Evolutionary conservation across 2,797 vertebrate genomes (phyloP), one percentile per base, ranked within the genome.

Genomic region (Xenops minutus): DNA sequence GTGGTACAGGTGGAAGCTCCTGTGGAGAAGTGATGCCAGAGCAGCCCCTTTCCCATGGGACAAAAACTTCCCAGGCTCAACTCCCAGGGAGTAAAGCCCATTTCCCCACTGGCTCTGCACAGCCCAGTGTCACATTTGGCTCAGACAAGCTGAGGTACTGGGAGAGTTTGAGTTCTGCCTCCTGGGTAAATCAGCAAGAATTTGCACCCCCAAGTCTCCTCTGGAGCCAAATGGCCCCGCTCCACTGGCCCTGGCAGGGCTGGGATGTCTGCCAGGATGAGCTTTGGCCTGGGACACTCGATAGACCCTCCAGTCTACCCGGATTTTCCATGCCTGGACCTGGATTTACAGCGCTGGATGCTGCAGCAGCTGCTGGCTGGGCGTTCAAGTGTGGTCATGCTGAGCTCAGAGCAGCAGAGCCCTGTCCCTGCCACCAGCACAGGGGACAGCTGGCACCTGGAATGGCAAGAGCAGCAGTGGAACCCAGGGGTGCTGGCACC

Each of bases 201-300:
- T 67, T 18, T 34, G 15, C 55, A 59, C 7, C 62, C 44, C 59
- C 3, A 8, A 9, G 2, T 19, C n/a, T 44, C 43, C 0, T 1
- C 56, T 0, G 1, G 73, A 81, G 80, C 73, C 62, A 48, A 55
- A 21, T 0, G 44, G 48, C 64, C 41, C 41, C 0, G 0, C 54
- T 88, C 49, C 2, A 1, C n/a, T n/a, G 37, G 46, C 63, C 84
- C 41, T 88, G 76, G 79, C 68, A 68, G 72, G 49, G 34, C 85
- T 88, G 75, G 67, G 64, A 27, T 2, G 3, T 4, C 23, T 64
- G 54, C 80, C 81, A 77, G 34, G 29, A 27, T 7, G 27, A 73
- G 56, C 69, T 41, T 51, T 54, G 80, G 78, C 75, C 58, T 2
- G 0, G 56, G 58, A 52, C 16, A 59, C 48, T 46, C 8, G 4